Evolutionary conservation across 2,888 invertebrate species (phyloP), one percentile per base, ranked within the genome.

Genomic region (Buathra laborator): DNA sequence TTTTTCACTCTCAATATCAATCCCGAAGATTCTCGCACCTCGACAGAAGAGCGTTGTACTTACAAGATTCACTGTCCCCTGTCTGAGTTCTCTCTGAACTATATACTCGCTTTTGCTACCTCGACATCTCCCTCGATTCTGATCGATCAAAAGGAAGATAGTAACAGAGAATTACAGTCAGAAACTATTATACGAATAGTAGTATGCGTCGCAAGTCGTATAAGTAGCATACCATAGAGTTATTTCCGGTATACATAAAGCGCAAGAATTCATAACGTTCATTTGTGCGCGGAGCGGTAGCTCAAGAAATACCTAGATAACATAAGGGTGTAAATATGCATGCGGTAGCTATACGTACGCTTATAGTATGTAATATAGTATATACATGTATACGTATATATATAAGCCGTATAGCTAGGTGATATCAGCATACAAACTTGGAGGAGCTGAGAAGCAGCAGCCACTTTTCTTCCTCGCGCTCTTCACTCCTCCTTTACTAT

Each of bases 271-370:
- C 88, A 91, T 89, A 91, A 91, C 86, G 88, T 90, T 89, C 88
- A 86, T 90, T 90, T 89, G 86, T 87, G 75, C 87, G 88, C 86
- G 90, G 88, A 87, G 88, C 90, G 88, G 87, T 88, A 77, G 78
- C 70, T 70, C 68, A 68, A 70, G 74, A 67, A 70, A 70, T 71
- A 64, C 71, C 46, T 7, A 29, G 76, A 72, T 68, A 77, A 81
- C 77, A 53, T 56, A 67, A 56, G 56, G 59, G 37, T 56, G 79
- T 44, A 75, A 67, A 79, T 68, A 70, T 32, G 64, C 53, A 68
- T 70, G 32, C 44, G 46, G 4, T 19, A 19, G 24, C 16, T 66
- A 67, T 62, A 37, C 46, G 32, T 48, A 78, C 48, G 37, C 37
- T 7, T 56, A 71, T 10, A 4, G 53, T 19, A 16, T 43, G 12